Conservation (phyloP, 2,113 vertebrate species). For the Alligator mississippiensis region DNA sequence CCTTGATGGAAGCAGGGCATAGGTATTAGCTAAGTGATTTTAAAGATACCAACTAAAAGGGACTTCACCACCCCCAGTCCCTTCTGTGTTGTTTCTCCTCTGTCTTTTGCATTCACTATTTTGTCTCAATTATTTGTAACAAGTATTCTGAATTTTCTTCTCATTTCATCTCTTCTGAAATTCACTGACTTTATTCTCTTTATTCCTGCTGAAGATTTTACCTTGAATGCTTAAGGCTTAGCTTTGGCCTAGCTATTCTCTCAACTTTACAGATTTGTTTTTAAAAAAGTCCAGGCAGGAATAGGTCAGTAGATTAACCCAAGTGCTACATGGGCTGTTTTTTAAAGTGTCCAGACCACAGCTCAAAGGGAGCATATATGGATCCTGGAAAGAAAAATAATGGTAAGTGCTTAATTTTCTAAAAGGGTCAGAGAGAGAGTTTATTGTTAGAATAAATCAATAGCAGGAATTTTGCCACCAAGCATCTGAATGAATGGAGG, state of each 20-base stretch:
- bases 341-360: neutral
- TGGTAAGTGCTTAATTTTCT: neutral
- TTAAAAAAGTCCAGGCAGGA: neutral
- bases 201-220: neutral
- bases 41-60: neutral
- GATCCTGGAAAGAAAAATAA: neutral
- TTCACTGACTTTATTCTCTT: neutral
- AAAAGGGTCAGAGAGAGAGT: neutral
- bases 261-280: neutral
- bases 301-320: neutral
- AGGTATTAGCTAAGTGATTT: neutral
- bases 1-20: neutral
- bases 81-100: neutral
- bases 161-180: neutral
- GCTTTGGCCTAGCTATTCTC: neutral
- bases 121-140: neutral
- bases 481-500: neutral
- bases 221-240: neutral
- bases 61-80: too few relatives aligned
- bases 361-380: neutral
- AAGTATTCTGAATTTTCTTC: neutral
- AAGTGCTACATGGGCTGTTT: neutral
- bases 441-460: neutral
- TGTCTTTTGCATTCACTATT: neutral
- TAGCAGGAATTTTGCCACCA: neutral